Evolutionary conservation across 2,797 vertebrate species (phyloP), one percentile per base, ranked within the genome.

Genomic region (Poecile montanus): DNA sequence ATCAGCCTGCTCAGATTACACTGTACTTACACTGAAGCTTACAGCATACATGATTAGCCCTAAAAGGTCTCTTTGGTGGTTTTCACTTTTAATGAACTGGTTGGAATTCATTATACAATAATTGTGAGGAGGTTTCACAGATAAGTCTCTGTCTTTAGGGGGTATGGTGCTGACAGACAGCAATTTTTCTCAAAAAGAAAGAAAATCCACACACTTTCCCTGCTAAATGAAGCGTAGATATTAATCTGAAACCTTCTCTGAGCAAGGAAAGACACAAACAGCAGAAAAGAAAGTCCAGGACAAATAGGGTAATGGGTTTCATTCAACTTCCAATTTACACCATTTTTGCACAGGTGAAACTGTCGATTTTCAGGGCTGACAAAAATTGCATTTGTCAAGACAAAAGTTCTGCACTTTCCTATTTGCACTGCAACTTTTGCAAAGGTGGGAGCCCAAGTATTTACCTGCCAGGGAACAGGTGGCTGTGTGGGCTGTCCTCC

Each of bases 81-180:
- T 97, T 95, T 89, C 94, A 85, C 79, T 95, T 97, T 88, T 96
- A 97, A 97, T 95, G 95, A 96, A 93, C 85, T 95, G 79, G 23
- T 85, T 80, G 92, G 62, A 87, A 96, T 95, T 97, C 94, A 97
- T 97, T 97, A 96, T 25, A 56, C 60, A 77, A 8, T 94, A 97
- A 97, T 89, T 94, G 82, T 61, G 89, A 32, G 68, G 93, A 79
- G 80, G 65, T 85, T 96, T 97, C 89, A 73, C 74, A 94, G 96
- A 89, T 70, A 95, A 88, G 77, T 30, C 74, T 93, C 91, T 87
- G 94, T 88, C 88, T 97, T 94, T 30, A 94, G 92, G 76, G 56
- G 82, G 48, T 89, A 67, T 32, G 57, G 25, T 51, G 70, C 38
- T 94, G 84, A 93, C 56, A 96, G 70, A 60, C 38, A 89, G 76